Conservation (phyloP, 2,113 vertebrate species). For the Xiphophorus hellerii region DNA sequence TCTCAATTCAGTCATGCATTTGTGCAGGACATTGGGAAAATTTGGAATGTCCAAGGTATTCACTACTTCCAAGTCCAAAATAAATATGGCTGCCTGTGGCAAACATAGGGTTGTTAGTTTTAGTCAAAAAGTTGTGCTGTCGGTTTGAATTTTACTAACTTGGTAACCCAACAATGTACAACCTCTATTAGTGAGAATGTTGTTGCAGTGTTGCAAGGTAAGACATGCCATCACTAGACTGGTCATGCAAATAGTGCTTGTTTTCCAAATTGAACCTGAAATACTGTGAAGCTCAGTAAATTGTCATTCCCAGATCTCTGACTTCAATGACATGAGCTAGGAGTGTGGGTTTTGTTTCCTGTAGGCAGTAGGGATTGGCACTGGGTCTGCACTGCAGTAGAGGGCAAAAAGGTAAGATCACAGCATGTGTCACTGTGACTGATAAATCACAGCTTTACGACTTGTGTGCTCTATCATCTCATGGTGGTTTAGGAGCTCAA, state of each 20-base stretch:
- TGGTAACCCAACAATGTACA: background rate
- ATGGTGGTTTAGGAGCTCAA: constrained; percentile 52
- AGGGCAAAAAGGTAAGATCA: constrained; percentile 47
- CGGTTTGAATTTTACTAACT: background rate
- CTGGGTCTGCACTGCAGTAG: constrained; percentile 10
- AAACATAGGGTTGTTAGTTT: background rate
- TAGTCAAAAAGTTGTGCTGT: background rate
- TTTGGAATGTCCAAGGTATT: background rate
- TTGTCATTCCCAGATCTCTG: background rate
- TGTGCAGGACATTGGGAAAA: background rate
- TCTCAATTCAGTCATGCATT: no score
- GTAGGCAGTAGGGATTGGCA: background rate
- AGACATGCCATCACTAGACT: no score
- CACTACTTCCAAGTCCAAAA: background rate
- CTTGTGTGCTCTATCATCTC: constrained; percentile 59
- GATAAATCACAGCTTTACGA: constrained; percentile 64
- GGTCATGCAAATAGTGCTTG: background rate
- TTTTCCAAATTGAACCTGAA: background rate
- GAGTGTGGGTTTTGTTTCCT: background rate
- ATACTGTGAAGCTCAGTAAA: background rate
- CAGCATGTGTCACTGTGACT: constrained; percentile 32
- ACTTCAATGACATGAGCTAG: background rate
- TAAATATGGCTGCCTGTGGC: background rate
- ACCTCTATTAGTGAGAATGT: background rate
- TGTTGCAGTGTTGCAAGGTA: background rate